These are phyloP conservation scores for Oscheius sp. DNA, from an alignment of 1,140 invertebrate genomes.

Conservation along the genomic window DNA sequence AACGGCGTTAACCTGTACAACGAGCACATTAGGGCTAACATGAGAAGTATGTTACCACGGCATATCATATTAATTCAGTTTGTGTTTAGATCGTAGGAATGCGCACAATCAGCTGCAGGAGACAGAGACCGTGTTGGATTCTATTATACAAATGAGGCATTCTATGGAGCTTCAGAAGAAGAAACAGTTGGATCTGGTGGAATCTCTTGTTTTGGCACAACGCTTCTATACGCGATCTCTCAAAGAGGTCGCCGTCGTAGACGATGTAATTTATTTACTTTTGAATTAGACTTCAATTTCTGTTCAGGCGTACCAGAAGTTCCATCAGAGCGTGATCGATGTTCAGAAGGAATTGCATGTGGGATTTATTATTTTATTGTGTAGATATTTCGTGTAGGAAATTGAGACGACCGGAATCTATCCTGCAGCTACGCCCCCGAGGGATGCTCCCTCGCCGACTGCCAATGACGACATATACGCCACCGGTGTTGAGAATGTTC, in stretches of 20 bases:
- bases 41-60: no score
- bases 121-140: neutral
- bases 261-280: constrained; percentile 40
- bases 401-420: constrained; percentile 39
- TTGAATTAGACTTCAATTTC: constrained; percentile 8
- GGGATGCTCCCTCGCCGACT: constrained; percentile 49
- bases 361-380: no score
- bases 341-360: constrained; percentile 11
- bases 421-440: constrained; percentile 38
- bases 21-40: no score
- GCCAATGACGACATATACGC: constrained; percentile 43
- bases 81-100: neutral
- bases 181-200: constrained; percentile 42
- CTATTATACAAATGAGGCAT: constrained; percentile 9
- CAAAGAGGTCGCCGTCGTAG: constrained; percentile 48
- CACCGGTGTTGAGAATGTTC: constrained; percentile 15
- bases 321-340: neutral
- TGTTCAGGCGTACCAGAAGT: neutral
- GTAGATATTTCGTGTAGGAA: no score
- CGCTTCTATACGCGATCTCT: constrained; percentile 43
- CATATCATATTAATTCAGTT: neutral
- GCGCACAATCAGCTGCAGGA: neutral
- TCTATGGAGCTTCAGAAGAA: constrained; percentile 26
- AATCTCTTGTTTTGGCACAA: constrained; percentile 35
- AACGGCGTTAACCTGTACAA: no score